A percentile compares a stretch with the other conserved stretches of the same genome.
Conservation (phyloP, 1,140 invertebrate species). For the Drosophila nigromelanica region DNA sequence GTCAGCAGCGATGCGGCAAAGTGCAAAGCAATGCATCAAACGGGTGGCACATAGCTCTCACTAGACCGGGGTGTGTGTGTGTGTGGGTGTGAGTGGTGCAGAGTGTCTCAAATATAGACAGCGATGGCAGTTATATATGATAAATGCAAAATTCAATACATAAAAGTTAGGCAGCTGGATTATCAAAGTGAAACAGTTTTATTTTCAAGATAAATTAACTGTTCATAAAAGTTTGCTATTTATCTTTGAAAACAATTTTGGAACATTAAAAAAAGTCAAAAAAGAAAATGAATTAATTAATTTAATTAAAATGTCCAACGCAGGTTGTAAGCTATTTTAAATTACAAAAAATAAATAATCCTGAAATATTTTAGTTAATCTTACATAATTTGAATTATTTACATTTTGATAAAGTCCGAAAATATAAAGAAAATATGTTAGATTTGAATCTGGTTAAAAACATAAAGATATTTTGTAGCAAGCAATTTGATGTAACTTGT, state of each 20-base stretch:
- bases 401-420: no score
- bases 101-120: conserved; percentile 62
- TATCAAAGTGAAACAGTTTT: background rate
- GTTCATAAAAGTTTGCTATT: no score
- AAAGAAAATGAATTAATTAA: no score
- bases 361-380: no score
- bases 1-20: conserved; percentile 70
- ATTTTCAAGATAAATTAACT: background rate
- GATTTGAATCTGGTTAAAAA: background rate
- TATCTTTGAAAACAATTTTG: no score
- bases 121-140: conserved; percentile 48
- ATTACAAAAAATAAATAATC: no score
- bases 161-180: conserved; percentile 11
- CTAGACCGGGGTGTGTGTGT: conserved; percentile 4
- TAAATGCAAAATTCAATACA: conserved; percentile 33
- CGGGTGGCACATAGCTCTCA: conserved; percentile 33
- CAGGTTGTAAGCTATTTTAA: no score
- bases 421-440: no score
- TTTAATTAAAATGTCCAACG: no score
- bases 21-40: conserved; percentile 74
- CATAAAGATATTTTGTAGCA: background rate
- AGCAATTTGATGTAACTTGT: background rate
- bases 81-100: conserved; percentile 1
- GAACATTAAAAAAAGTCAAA: no score
- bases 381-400: no score